Evolutionary conservation across 2,113 vertebrate genomes (phyloP).

Genomic region (Apodemus sylvaticus): DNA sequence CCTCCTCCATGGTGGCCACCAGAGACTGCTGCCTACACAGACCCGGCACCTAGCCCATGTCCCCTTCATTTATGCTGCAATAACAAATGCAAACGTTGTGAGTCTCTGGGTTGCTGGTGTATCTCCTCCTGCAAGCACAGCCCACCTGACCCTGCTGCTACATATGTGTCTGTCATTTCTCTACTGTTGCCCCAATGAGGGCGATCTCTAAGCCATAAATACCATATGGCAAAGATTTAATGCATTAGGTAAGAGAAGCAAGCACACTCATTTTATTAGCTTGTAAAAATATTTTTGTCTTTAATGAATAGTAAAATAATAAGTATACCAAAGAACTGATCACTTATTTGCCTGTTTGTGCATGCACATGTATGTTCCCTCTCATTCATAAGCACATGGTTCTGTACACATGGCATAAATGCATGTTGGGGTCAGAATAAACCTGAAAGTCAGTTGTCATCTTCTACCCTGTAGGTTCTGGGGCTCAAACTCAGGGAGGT

Average conservation of each 20-base stretch:
- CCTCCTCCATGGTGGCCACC: background rate
- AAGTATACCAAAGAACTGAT: background rate
- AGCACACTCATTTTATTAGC: background rate
- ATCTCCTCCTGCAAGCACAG: background rate
- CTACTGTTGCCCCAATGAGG: too few species aligned
- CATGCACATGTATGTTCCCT: background rate
- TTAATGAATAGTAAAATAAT: background rate
- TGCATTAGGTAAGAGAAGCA: background rate
- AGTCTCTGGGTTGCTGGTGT: background rate
- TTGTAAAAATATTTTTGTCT: background rate
- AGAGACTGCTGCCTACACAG: background rate
- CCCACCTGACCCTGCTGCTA: background rate
- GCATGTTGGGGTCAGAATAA: background rate
- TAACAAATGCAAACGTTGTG: background rate
- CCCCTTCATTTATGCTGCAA: background rate
- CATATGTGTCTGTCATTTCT: background rate
- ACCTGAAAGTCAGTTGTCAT: background rate
- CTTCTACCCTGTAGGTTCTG: background rate
- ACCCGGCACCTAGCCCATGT: too few species aligned
- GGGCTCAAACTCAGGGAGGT: background rate
- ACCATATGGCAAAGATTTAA: background rate
- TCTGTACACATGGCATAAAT: background rate
- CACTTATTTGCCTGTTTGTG: background rate
- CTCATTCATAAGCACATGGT: background rate
- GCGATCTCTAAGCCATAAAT: background rate